A percentile compares a stretch with the other conserved stretches of the same genome.
phyloP scores from a whole-genome alignment of 2,113 vertebrate species.

The Anoura caudifer region DNA sequence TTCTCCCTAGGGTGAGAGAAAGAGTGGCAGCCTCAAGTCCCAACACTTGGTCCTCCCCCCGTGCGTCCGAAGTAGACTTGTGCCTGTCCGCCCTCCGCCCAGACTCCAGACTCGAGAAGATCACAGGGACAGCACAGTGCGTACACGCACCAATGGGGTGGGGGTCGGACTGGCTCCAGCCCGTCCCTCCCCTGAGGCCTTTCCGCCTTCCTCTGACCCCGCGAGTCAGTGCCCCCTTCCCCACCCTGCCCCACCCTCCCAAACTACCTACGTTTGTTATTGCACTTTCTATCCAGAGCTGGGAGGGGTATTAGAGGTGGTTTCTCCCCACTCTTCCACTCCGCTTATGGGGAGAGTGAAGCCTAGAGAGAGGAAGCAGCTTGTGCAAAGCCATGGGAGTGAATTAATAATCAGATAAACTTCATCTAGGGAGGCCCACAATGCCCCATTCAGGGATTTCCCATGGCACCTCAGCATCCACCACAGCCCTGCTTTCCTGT shows the following conservation, averaged over 20 bases:
- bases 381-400: background rate
- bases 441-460: background rate
- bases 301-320: background rate
- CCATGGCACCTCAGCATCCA: background rate
- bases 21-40: background rate
- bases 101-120: background rate
- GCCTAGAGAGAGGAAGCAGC: background rate
- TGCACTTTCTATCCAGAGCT: background rate
- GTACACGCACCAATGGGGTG: too few relatives aligned
- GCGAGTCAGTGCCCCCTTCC: background rate
- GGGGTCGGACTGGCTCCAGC: background rate
- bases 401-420: background rate
- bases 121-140: background rate
- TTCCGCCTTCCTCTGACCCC: background rate
- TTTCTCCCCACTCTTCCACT: background rate
- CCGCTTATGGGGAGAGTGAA: background rate
- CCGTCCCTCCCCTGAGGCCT: rapidly evolving
- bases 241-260: too few relatives aligned
- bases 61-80: background rate
- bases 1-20: background rate
- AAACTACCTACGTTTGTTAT: background rate
- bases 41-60: background rate
- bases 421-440: background rate
- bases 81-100: background rate
- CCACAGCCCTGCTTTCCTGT: background rate